Conservation (phyloP, 2,113 vertebrate species). For the Tonatia bakeri region DNA sequence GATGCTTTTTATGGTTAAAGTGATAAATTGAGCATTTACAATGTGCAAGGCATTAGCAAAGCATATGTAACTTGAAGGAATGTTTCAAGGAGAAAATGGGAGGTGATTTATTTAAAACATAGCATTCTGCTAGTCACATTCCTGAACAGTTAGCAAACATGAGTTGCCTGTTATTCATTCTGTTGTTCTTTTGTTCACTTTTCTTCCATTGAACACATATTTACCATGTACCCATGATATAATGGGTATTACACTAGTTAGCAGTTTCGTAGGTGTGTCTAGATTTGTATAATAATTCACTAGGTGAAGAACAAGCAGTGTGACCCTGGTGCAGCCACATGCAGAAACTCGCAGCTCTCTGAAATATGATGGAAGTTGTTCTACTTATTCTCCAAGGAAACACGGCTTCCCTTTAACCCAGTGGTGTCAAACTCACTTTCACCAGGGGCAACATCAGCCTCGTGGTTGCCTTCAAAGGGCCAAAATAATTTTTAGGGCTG, state of each 20-base stretch:
- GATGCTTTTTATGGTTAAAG: not conserved
- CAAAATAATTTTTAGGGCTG: too few relatives aligned
- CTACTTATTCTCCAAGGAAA: not conserved
- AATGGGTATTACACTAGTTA: not conserved
- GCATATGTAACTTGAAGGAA: not conserved
- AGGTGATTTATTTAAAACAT: not conserved
- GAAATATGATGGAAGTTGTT: not conserved
- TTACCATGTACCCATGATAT: not conserved
- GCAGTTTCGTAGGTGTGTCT: not conserved
- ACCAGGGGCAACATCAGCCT: too few relatives aligned
- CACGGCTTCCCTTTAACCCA: not conserved
- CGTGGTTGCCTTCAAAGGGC: too few relatives aligned
- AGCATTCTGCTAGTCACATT: not conserved
- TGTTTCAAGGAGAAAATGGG: not conserved
- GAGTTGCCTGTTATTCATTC: not conserved
- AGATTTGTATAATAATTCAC: not conserved
- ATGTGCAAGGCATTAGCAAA: not conserved
- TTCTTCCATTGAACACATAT: not conserved
- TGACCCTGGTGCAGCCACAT: not conserved
- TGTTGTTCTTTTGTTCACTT: not conserved
- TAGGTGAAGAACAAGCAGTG: not conserved
- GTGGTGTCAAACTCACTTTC: too few relatives aligned
- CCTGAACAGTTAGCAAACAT: not conserved
- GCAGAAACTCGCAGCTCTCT: not conserved
- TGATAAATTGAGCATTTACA: not conserved